These are phyloP conservation scores for Sebastes goodei DNA, from an alignment of 2,797 vertebrate genomes.

Conservation along the genomic window DNA sequence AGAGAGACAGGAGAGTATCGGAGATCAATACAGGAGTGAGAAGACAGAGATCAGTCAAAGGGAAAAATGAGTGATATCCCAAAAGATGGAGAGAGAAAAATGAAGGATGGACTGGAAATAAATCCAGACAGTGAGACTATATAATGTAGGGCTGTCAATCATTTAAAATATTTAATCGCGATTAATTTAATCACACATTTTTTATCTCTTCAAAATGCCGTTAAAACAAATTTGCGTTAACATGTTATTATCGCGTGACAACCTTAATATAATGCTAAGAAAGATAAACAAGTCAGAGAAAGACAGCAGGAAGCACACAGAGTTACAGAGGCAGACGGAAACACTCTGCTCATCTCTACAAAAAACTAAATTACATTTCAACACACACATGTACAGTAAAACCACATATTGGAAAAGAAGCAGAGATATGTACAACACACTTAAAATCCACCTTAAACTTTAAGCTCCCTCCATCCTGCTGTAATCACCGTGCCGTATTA, in stretches of 20 bases:
- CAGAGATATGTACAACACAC: neutral
- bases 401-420: neutral
- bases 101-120: neutral
- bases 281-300: constrained; percentile 3
- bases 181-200: neutral
- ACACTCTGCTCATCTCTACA: neutral
- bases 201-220: no score
- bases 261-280: neutral
- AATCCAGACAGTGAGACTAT: neutral
- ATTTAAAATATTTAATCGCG: no score
- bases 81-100: constrained; percentile 13
- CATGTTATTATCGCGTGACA: no score
- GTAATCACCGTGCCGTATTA: constrained; percentile 21
- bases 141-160: neutral
- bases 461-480: neutral
- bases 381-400: neutral
- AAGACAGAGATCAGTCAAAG: neutral
- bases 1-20: neutral
- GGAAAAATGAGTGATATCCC: neutral
- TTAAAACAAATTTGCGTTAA: no score
- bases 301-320: neutral
- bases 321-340: neutral
- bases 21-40: constrained; percentile 8
- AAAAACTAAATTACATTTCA: neutral
- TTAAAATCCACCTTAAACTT: neutral